phyloP scores from a whole-genome alignment of 2,113 vertebrate species.

The Gavialis gangeticus region DNA sequence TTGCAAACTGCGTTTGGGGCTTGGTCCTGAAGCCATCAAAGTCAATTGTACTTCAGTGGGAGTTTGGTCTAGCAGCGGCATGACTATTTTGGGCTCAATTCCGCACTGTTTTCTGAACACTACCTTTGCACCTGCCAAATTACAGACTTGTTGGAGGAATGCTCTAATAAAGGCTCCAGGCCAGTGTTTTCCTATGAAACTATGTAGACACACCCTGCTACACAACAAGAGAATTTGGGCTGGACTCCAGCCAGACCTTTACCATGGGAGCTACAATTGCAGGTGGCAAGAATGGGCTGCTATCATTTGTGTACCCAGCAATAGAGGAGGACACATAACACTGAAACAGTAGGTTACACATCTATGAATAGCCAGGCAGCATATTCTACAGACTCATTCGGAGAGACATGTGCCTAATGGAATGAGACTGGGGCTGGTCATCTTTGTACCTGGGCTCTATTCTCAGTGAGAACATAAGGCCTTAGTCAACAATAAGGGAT shows the following conservation, averaged over 20 bases:
- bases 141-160: not conserved
- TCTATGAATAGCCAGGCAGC: not conserved
- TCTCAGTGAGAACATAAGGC: not conserved
- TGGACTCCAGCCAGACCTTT: not conserved
- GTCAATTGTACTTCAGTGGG: not conserved
- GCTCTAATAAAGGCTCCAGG: not conserved
- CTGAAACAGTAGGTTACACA: not conserved
- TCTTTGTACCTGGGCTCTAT: not conserved
- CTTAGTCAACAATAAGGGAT: not conserved
- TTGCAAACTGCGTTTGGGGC: not conserved
- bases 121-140: not conserved
- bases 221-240: fast-evolving
- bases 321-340: not conserved
- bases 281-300: not conserved
- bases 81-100: not conserved
- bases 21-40: not conserved
- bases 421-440: not conserved
- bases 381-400: not conserved
- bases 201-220: not conserved
- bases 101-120: not conserved
- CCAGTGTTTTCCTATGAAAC: fast-evolving
- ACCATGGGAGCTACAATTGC: not conserved
- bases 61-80: not conserved
- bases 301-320: not conserved
- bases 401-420: not conserved